Conservation (phyloP, 2,888 invertebrate genomes). For the Eumerus sabulonum region DNA sequence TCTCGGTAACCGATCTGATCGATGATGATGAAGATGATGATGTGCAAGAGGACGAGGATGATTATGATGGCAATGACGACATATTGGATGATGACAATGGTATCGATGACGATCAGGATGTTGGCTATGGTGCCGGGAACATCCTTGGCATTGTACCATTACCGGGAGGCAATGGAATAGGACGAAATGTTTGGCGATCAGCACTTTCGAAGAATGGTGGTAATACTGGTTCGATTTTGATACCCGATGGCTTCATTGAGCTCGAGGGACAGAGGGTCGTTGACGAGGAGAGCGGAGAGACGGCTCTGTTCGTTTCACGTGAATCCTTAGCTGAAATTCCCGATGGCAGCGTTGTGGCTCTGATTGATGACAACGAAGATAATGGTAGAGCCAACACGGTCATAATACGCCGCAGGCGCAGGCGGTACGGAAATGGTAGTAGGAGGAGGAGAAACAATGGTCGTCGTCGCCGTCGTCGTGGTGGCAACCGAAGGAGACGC, state of each 20-base stretch:
- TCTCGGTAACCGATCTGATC: slow-evolving; percentile 69
- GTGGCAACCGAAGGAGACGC: slow-evolving; percentile 65
- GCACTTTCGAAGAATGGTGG: slow-evolving; percentile 59
- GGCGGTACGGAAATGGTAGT: slow-evolving; percentile 24
- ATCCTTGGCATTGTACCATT: slow-evolving; percentile 39
- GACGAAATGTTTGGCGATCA: slow-evolving; percentile 20
- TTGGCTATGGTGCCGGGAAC: slow-evolving; percentile 1
- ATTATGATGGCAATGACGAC: slow-evolving; percentile 58
- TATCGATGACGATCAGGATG: slow-evolving; percentile 35
- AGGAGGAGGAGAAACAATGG: slow-evolving; percentile 26
- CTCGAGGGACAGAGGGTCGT: slow-evolving; percentile 74
- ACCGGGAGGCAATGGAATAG: slow-evolving; percentile 7
- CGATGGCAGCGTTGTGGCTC: slow-evolving; percentile 74
- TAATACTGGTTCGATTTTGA: slow-evolving; percentile 75
- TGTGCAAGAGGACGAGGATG: slow-evolving; percentile 56
- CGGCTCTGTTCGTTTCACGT: slow-evolving; percentile 74
- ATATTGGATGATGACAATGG: slow-evolving; percentile 22
- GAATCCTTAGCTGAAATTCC: slow-evolving; percentile 74
- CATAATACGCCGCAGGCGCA: slow-evolving; percentile 73
- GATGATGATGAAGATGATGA: slow-evolving; percentile 70
- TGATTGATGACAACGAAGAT: slow-evolving; percentile 72
- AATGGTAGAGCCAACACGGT: slow-evolving; percentile 74
- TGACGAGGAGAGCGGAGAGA: slow-evolving; percentile 74
- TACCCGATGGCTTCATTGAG: slow-evolving; percentile 74
- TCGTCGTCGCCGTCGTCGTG: slow-evolving; percentile 57